Evolutionary conservation across 2,888 invertebrate genomes (phyloP).

Genomic region (Drosophila anomalata): DNA sequence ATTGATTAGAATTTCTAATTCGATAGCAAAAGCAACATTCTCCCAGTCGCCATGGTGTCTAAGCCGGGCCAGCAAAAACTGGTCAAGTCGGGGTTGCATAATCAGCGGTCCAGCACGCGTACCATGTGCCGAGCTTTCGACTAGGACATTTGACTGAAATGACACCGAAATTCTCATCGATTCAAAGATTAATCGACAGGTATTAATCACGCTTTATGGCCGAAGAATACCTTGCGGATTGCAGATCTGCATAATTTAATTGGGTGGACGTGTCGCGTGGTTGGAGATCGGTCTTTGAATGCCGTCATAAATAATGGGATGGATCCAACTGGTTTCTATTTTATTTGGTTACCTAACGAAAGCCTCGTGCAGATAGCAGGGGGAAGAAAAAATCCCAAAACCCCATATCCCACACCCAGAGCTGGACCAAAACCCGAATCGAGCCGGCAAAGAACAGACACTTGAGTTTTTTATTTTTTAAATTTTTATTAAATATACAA

Average conservation of each 20-base stretch:
- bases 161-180: neutral
- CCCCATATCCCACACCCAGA: conserved; percentile 1
- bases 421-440: neutral
- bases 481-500: conserved; percentile 49
- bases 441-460: conserved; percentile 33
- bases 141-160: conserved; percentile 14
- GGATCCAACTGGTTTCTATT: conserved; percentile 58
- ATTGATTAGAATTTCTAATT: conserved; percentile 70
- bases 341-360: conserved; percentile 19
- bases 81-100: conserved; percentile 53
- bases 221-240: conserved; percentile 15
- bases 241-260: conserved; percentile 64
- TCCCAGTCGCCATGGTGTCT: conserved; percentile 64
- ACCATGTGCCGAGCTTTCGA: conserved; percentile 38
- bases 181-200: conserved; percentile 35
- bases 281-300: conserved; percentile 18
- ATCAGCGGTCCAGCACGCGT: conserved; percentile 57
- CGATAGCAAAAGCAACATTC: conserved; percentile 24
- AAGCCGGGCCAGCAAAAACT: conserved; percentile 20
- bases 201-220: conserved; percentile 57
- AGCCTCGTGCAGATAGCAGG: conserved; percentile 31
- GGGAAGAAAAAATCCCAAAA: neutral
- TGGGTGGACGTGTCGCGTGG: conserved; percentile 17
- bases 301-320: conserved; percentile 42
- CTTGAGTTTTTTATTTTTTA: neutral